Percentiles rank a stretch among this genome's conserved stretches.
Conservation (phyloP, 2,113 vertebrate genomes). For the Zosterops hypoxanthus region DNA sequence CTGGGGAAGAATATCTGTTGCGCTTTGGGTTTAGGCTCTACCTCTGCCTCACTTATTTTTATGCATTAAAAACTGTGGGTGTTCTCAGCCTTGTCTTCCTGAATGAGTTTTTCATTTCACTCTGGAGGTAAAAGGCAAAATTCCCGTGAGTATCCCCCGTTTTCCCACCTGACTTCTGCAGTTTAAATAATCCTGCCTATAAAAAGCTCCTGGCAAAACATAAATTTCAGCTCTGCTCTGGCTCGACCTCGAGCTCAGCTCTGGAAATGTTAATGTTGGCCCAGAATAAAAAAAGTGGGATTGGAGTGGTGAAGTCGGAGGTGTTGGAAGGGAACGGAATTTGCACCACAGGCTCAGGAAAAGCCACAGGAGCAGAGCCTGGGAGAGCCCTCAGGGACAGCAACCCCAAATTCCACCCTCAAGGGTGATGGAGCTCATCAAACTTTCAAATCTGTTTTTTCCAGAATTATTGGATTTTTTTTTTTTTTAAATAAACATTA, state of each 20-base stretch:
- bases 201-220: slow-evolving; percentile 6
- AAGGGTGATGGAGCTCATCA: neutral
- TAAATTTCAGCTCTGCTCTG: neutral
- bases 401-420: neutral
- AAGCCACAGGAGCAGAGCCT: neutral
- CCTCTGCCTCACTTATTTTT: neutral
- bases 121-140: neutral
- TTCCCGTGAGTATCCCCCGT: neutral
- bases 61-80: neutral
- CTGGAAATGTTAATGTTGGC: slow-evolving; percentile 37
- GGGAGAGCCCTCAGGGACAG: neutral
- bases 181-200: neutral
- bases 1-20: neutral
- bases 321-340: slow-evolving; percentile 27
- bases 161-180: neutral
- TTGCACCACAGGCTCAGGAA: neutral
- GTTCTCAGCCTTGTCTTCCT: neutral
- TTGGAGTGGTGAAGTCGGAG: neutral
- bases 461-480: accelerated
- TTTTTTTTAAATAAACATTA: neutral
- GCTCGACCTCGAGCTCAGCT: neutral
- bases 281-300: neutral
- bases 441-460: neutral
- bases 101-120: neutral
- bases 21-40: neutral